phyloP scores from a whole-genome alignment of 1,140 invertebrate genomes.

The Habropoda laboriosa region DNA sequence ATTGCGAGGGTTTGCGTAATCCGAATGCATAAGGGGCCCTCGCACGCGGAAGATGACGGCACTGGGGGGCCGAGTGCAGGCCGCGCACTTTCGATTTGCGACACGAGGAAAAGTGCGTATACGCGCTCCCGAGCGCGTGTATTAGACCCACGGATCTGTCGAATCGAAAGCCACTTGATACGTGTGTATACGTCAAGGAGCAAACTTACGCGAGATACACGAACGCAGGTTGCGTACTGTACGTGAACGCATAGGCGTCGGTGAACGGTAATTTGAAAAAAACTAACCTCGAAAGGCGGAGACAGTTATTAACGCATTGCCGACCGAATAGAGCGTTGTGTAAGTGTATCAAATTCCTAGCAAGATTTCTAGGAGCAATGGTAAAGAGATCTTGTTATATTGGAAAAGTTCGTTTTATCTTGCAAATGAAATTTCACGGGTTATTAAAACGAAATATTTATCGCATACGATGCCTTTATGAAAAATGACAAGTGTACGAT shows the following conservation, averaged over 20 bases:
- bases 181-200: background rate
- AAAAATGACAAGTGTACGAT: too few species aligned
- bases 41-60: conserved; percentile 44
- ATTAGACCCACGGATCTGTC: background rate
- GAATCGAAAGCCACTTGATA: conserved; percentile 37
- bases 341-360: conserved; percentile 1
- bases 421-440: too few species aligned
- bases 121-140: too few species aligned
- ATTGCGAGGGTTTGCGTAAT: conserved; percentile 20
- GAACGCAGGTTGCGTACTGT: background rate
- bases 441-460: too few species aligned
- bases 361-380: too few species aligned
- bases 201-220: conserved; percentile 13
- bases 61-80: background rate
- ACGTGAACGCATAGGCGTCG: background rate
- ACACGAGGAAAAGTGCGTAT: conserved; percentile 12
- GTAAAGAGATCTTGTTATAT: too few species aligned
- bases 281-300: background rate
- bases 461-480: too few species aligned
- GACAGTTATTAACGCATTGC: too few species aligned
- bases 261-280: conserved; percentile 18
- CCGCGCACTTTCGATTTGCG: conserved; percentile 51
- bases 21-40: background rate
- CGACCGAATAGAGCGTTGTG: too few species aligned
- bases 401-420: too few species aligned